These are phyloP conservation scores for Tetrapedia diversipes DNA, from an alignment of 2,888 invertebrate genomes.

Conservation along the genomic window DNA sequence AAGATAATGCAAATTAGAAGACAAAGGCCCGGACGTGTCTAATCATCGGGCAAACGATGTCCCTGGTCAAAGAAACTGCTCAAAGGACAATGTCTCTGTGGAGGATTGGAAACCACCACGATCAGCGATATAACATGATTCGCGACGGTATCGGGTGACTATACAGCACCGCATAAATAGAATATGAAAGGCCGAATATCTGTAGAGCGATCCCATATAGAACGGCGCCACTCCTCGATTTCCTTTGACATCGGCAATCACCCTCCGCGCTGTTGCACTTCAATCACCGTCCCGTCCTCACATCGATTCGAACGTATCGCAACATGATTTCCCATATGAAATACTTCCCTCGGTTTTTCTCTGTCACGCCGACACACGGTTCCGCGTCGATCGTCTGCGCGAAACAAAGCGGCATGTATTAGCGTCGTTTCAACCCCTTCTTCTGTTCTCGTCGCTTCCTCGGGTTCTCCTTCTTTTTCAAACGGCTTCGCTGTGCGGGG, in stretches of 20 bases:
- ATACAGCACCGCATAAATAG: slow-evolving; percentile 61
- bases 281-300: slow-evolving; percentile 70
- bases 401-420: slow-evolving; percentile 15
- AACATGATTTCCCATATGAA: slow-evolving; percentile 72
- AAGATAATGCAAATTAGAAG: slow-evolving; percentile 24
- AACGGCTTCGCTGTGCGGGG: too few relatives aligned
- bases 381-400: slow-evolving; percentile 12
- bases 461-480: not conserved
- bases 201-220: slow-evolving; percentile 42
- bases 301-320: slow-evolving; percentile 72
- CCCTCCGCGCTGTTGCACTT: slow-evolving; percentile 70
- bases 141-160: slow-evolving; percentile 39
- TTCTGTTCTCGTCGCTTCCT: not conserved
- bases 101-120: slow-evolving; percentile 39
- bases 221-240: slow-evolving; percentile 53
- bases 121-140: slow-evolving; percentile 27
- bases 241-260: slow-evolving; percentile 77
- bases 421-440: not conserved
- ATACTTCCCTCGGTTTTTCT: slow-evolving; percentile 56
- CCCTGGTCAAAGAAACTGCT: slow-evolving; percentile 31
- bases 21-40: slow-evolving; percentile 20
- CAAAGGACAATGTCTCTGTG: slow-evolving; percentile 24
- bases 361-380: slow-evolving; percentile 35
- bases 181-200: slow-evolving; percentile 62
- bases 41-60: slow-evolving; percentile 30